Base-by-base conservation (phyloP, 1,140 invertebrate genomes). In the Drosophila saltans region DNA sequence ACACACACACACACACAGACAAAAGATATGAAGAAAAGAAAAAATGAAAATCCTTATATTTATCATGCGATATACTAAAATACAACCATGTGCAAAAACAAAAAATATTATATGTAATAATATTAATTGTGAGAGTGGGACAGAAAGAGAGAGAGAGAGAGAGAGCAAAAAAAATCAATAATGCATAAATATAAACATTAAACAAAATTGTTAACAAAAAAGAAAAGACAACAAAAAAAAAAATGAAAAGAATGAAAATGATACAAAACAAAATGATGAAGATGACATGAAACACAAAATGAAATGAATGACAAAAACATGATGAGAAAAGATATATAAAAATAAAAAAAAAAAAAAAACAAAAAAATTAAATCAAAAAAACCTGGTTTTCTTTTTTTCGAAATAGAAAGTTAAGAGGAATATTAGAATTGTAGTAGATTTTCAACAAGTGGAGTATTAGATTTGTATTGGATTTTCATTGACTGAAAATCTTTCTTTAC, bases 171-270 rank as follows among this genome's bases (percentile, higher is more conserved):
- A 69, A 80, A 85, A 86, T 78, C 75, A 78, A 81, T 81, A 85
- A 72, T 70, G 72, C 78, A 71, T 64, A 77, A 81, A 78, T 52
- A 85, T 69, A 26, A 45, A 63, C 36, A 81, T 68, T 64, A 84
- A 81, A 72, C 40, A 72, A 82, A 86, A 86, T 88, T 86, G 82
- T 86, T 86, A 88, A 86, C 82, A 81, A 86, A 86, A 63, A 64
- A 67, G 43, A 68, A 59, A 68, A 72, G 72, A 52, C 52, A 43
- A 58, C 71, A 39, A 45, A 66, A 39, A 8, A 68, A 68, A 66
- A 57, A 41, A 11, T 56, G 64, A 64, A 60, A 33, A 36, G 26
- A 62, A 16, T 16, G 16, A 16, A 16, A 36, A 6, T 36, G 33
- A 36, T 33, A 63, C 2, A 40, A 66, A 41, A 61, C 63, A 72